Percentiles rank a stretch among this genome's conserved stretches.
Evolutionary conservation across 2,888 invertebrate species (phyloP).

Genomic region (Tanypteryx hageni): DNA sequence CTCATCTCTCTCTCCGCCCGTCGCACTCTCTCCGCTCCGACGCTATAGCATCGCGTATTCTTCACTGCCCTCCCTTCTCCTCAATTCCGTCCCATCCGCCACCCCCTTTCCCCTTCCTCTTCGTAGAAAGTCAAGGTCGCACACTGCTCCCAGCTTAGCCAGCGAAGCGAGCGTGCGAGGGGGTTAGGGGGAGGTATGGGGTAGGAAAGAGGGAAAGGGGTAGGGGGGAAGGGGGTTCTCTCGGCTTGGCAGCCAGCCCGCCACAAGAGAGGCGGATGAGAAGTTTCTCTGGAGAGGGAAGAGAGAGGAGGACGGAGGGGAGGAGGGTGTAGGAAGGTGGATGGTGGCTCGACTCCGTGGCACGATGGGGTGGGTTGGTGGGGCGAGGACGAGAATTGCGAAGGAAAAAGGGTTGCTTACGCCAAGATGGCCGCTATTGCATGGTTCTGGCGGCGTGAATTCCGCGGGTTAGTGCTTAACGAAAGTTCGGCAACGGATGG

Average conservation of each 20-base stretch:
- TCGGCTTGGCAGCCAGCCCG: not conserved
- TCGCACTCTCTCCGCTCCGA: not conserved
- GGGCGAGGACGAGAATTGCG: not conserved
- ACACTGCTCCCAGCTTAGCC: slow-evolving; percentile 58
- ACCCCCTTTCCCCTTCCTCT: not conserved
- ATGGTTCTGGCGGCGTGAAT: not conserved
- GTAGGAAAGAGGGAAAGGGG: slow-evolving; percentile 42
- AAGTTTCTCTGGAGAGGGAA: too few species aligned
- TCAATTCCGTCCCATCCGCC: too few species aligned
- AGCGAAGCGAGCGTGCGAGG: slow-evolving; percentile 13
- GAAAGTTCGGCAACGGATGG: too few species aligned
- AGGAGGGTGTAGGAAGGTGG: too few species aligned
- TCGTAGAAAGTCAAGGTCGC: slow-evolving; percentile 65
- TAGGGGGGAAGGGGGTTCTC: not conserved
- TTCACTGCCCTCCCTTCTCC: slow-evolving; percentile 44
- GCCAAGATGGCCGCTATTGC: not conserved
- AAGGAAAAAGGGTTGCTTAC: not conserved
- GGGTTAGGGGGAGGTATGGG: not conserved
- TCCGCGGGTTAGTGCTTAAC: not conserved
- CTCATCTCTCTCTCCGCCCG: slow-evolving; percentile 22
- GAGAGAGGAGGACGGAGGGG: too few species aligned
- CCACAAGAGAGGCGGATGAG: not conserved
- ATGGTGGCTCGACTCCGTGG: not conserved
- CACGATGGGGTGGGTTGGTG: slow-evolving; percentile 8
- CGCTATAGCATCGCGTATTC: not conserved